Conservation (phyloP, 1,140 invertebrate genomes). For the Drosophila micromelanica region DNA sequence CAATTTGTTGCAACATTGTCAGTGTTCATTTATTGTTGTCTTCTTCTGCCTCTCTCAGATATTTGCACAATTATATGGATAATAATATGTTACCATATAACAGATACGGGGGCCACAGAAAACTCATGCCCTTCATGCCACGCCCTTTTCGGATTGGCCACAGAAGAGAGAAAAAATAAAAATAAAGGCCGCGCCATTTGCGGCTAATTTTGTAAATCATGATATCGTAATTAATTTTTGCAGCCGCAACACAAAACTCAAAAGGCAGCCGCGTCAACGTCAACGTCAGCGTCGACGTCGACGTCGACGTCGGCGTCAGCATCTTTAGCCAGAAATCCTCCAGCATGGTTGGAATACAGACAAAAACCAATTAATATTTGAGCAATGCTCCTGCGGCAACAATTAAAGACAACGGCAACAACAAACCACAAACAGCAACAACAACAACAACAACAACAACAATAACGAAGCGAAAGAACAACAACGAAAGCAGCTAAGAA, state of each 20-base stretch:
- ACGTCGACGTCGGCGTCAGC: conserved; percentile 24
- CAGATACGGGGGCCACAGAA: too few relatives aligned
- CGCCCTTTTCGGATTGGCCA: conserved; percentile 20
- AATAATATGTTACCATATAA: too few relatives aligned
- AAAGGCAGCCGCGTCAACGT: conserved; percentile 33
- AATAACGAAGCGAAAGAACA: conserved; percentile 8
- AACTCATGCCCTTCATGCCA: conserved; percentile 1
- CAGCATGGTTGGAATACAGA: conserved; percentile 49
- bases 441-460: too few relatives aligned
- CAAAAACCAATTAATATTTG: conserved; percentile 82
- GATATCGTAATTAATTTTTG: conserved; percentile 83
- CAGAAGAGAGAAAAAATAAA: not conserved
- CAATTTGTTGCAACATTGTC: too few relatives aligned
- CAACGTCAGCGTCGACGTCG: conserved; percentile 10
- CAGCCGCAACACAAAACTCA: conserved; percentile 56
- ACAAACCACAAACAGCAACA: conserved; percentile 39
- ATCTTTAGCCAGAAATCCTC: conserved; percentile 72
- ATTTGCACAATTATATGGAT: too few relatives aligned
- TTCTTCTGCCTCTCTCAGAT: too few relatives aligned
- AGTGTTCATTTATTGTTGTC: too few relatives aligned
- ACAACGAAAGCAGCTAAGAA: conserved; percentile 17
- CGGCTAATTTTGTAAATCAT: conserved; percentile 83
- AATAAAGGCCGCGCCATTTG: conserved; percentile 72
- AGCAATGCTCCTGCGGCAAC: conserved; percentile 82
- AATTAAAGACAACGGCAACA: conserved; percentile 77